Conservation (phyloP, 2,888 invertebrate species). For the Pristionchus japonicus region DNA sequence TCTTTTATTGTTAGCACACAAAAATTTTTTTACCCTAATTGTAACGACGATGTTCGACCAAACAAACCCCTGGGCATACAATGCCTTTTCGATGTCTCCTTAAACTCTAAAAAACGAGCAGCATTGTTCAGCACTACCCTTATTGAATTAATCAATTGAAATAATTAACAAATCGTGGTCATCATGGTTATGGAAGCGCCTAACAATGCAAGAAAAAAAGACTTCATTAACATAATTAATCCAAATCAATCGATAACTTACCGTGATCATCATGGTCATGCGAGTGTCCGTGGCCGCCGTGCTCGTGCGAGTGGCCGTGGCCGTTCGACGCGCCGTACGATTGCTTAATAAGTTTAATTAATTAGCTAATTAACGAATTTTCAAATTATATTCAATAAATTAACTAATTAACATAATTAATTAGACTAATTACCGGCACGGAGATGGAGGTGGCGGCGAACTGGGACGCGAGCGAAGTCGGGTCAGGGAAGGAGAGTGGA, state of each 20-base stretch:
- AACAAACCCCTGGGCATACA: too few relatives aligned
- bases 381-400: not conserved
- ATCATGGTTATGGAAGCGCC: too few relatives aligned
- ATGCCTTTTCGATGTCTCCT: too few relatives aligned
- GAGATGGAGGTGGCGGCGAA: slow-evolving; percentile 37
- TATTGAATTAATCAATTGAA: not conserved
- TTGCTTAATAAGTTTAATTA: not conserved
- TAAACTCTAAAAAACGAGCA: too few relatives aligned
- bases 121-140: too few relatives aligned
- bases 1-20: too few relatives aligned
- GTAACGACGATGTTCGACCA: too few relatives aligned
- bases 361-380: not conserved
- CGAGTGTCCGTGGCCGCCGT: slow-evolving; percentile 51
- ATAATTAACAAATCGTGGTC: too few relatives aligned
- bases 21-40: too few relatives aligned
- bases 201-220: too few relatives aligned
- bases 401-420: not conserved
- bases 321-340: slow-evolving; percentile 26
- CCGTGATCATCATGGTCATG: slow-evolving; percentile 50
- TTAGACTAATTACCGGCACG: not conserved
- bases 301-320: slow-evolving; percentile 54
- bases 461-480: slow-evolving; percentile 61
- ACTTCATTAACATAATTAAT: too few relatives aligned
- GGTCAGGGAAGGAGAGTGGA: slow-evolving; percentile 67
- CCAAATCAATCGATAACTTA: not conserved